Evolutionary conservation across 2,888 invertebrate genomes (phyloP).

Genomic region (Camponotus fellah): DNA sequence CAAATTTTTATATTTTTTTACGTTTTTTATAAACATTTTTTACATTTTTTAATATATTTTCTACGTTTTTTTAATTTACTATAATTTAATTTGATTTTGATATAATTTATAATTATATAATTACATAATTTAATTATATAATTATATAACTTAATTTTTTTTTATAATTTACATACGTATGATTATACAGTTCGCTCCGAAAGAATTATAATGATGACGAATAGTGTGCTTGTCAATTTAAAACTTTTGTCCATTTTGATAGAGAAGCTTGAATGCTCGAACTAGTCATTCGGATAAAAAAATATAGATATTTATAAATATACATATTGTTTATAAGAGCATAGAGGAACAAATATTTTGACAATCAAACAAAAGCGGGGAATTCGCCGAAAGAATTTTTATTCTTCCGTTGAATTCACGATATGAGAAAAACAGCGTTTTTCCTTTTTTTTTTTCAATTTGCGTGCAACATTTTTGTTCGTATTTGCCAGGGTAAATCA

Average conservation of each 20-base stretch:
- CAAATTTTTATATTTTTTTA: neutral
- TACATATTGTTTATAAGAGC: neutral
- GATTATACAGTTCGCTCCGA: neutral
- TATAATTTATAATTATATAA: no score
- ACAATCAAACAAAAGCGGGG: neutral
- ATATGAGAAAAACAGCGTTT: neutral
- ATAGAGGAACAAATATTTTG: neutral
- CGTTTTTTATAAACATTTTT: neutral
- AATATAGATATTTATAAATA: no score
- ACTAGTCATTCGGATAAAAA: no score
- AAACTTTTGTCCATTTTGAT: neutral
- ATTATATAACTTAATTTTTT: no score
- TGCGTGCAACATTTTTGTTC: neutral
- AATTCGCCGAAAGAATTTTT: neutral
- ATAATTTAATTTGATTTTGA: no score
- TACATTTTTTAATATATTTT: no score
- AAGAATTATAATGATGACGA: neutral
- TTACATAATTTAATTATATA: no score
- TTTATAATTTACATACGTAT: neutral
- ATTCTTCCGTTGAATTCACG: neutral
- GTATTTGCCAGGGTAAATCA: neutral
- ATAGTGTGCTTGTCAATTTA: neutral
- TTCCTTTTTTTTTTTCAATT: neutral
- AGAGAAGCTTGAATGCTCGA: neutral
- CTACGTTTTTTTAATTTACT: neutral